Evolutionary conservation across 2,113 vertebrate genomes (phyloP), one percentile per base, ranked within the genome.

Genomic region (Pristiophorus japonicus): DNA sequence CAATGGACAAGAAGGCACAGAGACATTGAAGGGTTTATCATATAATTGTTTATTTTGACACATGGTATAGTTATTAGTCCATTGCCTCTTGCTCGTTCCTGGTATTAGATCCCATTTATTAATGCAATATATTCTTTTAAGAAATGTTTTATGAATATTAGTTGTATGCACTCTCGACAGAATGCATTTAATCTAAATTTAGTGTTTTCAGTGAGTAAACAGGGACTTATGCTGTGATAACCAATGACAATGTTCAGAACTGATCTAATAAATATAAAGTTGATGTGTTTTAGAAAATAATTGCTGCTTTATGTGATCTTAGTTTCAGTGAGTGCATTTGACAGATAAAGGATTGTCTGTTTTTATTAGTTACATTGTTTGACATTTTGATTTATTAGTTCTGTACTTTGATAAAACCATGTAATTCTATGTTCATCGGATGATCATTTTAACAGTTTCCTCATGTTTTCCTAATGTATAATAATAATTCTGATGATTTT

Each of bases 301-400:
- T 59, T 59, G 59, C 59, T 59, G 10, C 59, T 81, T 81, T 81
- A 5, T 81, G 75, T 81, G 75, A 81, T 10, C 75, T 81, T 42
- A 81, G 75, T 81, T 81, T 81, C n/a, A 42, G 75, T 81, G 75
- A 81, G 75, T 42, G n/a, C n/a, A 81, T 38, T 38, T 81, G 75
- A 81, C 75, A 42, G n/a, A 81, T 81, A 81, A 42, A 8, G n/a
- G 75, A 42, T 81, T 81, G 75, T 81, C 75, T 81, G n/a, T 81
- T 81, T 81, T 81, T 81, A 38, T 81, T 81, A 81, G n/a, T 81
- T 81, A 42, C 42, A 81, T 81, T 78, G 75, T 78, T 81, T 81
- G n/a, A 81, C n/a, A 42, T 81, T 42, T 81, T 81, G 75, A 81
- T 81, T 81, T 81, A 81, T 81, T 81, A 81, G 1, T 81, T 81